Conservation (phyloP, 2,888 invertebrate genomes). For the Phrixothrix hirtus region DNA sequence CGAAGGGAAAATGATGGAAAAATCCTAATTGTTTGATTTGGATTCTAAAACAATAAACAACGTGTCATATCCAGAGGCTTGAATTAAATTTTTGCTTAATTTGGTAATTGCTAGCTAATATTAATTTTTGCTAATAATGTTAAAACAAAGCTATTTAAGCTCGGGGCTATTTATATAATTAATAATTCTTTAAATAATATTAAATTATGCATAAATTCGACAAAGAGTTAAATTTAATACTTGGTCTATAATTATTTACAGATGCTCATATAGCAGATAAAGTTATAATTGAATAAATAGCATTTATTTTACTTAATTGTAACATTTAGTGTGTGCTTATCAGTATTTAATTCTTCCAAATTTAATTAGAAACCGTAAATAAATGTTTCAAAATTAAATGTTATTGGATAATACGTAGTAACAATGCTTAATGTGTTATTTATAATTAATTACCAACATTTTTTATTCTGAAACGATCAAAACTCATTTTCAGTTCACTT, state of each 20-base stretch:
- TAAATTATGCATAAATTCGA: too few species aligned
- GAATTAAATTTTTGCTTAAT: constrained; percentile 13
- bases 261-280: too few species aligned
- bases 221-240: background rate
- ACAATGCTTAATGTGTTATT: too few species aligned
- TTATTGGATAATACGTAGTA: too few species aligned
- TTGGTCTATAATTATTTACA: background rate
- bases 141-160: background rate
- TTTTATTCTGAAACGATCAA: constrained; percentile 47
- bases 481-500: constrained; percentile 53
- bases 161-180: background rate
- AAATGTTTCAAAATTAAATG: too few species aligned
- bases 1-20: constrained; percentile 5
- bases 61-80: background rate
- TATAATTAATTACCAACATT: background rate
- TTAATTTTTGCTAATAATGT: constrained; percentile 12
- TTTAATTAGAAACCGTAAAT: too few species aligned
- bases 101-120: constrained; percentile 23
- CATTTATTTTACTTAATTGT: background rate
- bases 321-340: too few species aligned
- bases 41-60: constrained; percentile 11
- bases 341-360: too few species aligned
- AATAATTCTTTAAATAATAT: background rate
- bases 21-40: constrained; percentile 1
- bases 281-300: too few species aligned